Base-by-base conservation (phyloP, 2,888 invertebrate species). In the Orchesella flavescens region DNA sequence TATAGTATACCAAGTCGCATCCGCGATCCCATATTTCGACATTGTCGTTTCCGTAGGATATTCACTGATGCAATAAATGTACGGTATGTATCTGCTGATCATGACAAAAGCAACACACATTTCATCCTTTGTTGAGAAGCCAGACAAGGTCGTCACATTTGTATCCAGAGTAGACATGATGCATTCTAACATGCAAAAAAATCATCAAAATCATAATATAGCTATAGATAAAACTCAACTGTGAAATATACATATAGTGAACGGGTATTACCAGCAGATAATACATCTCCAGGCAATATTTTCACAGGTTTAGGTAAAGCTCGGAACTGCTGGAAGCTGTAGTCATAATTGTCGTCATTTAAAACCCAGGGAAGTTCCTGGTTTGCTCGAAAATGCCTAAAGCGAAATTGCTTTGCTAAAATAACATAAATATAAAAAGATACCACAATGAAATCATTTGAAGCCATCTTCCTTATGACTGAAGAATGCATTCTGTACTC, bases 231-330 rank as follows among this genome's bases (percentile, higher is more conserved):
- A 55, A 55, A 55, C 46, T 10, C n/a, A 55, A 15, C n/a, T 55
- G 13, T 10, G 15, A n/a, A 55, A 15, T 12, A 55, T 55, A 15
- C n/a, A 15, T 5, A 55, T 9, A 46, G 7, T 46, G 13, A n/a
- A 55, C 5, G 15, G 55, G n/a, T n/a, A n/a, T n/a, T 10, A 15
- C 57, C 10, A 57, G 17, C 17, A 19, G 53, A 1, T 12, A 57
- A 19, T 19, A 17, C 17, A 17, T 81, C 81, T 24, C 81, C 81
- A 34, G 68, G 74, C 15, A 75, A 21, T 13, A 81, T n/a, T n/a
- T 24, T 24, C 59, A 59, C 19, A 2, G 66, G 61, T 21, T 74
- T 0, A 17, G n/a, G 53, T 7, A 81, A 21, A 10, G 21, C 53
- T 23, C 69, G 34, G 19, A 34, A 63, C 24, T 81, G 81, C 17